Conservation (phyloP, 2,797 vertebrate species). For the Sylvia borin region DNA sequence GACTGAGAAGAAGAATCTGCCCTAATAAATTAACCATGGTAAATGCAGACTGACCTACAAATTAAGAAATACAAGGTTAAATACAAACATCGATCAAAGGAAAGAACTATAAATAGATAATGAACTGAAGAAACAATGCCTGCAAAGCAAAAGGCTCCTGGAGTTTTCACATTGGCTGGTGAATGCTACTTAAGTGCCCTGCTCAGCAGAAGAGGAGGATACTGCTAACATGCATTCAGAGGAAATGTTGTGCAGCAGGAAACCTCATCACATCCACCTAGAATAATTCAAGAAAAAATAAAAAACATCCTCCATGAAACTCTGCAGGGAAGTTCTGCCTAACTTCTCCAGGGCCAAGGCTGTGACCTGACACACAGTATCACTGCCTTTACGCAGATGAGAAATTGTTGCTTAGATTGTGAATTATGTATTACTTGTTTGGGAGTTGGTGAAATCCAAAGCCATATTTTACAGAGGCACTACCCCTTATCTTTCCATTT, state of each 20-base stretch:
- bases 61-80: constrained; percentile 71
- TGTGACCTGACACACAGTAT: background rate
- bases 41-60: constrained; percentile 55
- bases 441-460: background rate
- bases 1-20: constrained; percentile 46
- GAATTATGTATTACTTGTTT: background rate
- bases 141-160: constrained; percentile 45
- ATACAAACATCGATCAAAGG: constrained; percentile 63
- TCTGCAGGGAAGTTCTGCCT: background rate
- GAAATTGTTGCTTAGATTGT: background rate
- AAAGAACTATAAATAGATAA: constrained; percentile 67
- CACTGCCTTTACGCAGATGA: background rate
- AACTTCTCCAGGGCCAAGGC: background rate
- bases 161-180: background rate
- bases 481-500: background rate
- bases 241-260: background rate
- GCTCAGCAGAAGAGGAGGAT: background rate
- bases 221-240: background rate
- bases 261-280: background rate
- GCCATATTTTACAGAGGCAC: background rate
- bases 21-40: constrained; percentile 65
- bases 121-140: constrained; percentile 57
- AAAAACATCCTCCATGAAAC: background rate
- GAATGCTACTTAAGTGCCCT: background rate
- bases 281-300: background rate